Percentiles rank a stretch among this genome's conserved stretches.
Evolutionary conservation across 2,888 invertebrate genomes (phyloP).

Genomic region (Automeris io): DNA sequence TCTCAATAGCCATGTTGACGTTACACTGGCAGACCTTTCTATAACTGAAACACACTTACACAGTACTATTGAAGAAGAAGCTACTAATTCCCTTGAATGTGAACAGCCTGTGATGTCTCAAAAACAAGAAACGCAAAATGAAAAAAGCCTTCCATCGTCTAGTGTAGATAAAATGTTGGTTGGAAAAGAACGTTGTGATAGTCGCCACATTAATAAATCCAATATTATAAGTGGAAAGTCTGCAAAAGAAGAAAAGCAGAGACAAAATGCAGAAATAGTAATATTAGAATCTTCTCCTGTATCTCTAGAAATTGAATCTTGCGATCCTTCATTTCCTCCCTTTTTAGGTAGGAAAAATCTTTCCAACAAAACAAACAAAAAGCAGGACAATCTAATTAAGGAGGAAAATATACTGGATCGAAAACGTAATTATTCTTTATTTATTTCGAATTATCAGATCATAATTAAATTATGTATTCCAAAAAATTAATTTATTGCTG

Average conservation of each 20-base stretch:
- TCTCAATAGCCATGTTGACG: conserved; percentile 52
- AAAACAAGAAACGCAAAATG: conserved; percentile 23
- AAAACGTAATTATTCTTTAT: background rate
- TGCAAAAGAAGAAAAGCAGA: conserved; percentile 78
- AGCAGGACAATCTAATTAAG: conserved; percentile 43
- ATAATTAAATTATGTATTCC: too few relatives aligned
- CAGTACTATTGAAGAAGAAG: conserved; percentile 51
- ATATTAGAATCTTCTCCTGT: conserved; percentile 79
- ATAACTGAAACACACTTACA: conserved; percentile 62
- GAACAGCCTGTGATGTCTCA: conserved; percentile 31
- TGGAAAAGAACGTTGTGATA: conserved; percentile 27
- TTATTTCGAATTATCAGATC: background rate
- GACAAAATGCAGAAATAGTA: conserved; percentile 79
- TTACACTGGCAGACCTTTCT: conserved; percentile 54
- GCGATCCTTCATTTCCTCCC: conserved; percentile 82
- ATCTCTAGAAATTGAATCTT: conserved; percentile 80
- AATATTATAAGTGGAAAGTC: conserved; percentile 30
- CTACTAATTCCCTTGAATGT: conserved; percentile 31
- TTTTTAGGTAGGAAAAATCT: too few relatives aligned
- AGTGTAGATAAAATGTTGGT: conserved; percentile 22
- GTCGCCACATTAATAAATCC: conserved; percentile 19
- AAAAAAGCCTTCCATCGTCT: conserved; percentile 21
- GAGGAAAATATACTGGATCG: conserved; percentile 6
- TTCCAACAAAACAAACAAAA: too few relatives aligned
- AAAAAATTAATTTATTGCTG: too few relatives aligned